A percentile compares a stretch with the other conserved stretches of the same genome.
Conservation (phyloP, 92 coral and sea anemone genomes). For the Micromussa lordhowensis region DNA sequence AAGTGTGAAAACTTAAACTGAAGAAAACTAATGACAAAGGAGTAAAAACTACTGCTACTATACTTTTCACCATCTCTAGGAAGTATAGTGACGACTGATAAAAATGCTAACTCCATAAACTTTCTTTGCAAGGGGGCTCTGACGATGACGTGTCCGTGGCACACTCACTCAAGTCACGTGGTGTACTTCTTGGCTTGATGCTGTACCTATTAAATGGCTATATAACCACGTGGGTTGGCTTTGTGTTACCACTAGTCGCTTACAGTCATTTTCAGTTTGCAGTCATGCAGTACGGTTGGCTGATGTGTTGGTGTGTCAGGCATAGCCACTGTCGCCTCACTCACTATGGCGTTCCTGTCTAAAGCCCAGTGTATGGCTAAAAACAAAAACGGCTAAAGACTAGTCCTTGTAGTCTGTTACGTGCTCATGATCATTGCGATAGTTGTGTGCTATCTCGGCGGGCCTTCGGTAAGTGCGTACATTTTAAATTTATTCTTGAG, state of each 20-base stretch:
- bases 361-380: slow-evolving; percentile 59
- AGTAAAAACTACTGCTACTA: too few species aligned
- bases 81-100: neutral
- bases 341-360: slow-evolving; percentile 55
- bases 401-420: slow-evolving; percentile 50
- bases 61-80: neutral
- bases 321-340: slow-evolving; percentile 58
- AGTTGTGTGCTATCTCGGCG: slow-evolving; percentile 61
- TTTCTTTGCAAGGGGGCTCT: slow-evolving; percentile 46
- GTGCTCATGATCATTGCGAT: slow-evolving; percentile 62
- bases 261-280: slow-evolving; percentile 57
- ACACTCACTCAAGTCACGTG: slow-evolving; percentile 67
- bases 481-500: neutral
- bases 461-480: slow-evolving; percentile 70
- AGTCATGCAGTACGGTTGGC: slow-evolving; percentile 65
- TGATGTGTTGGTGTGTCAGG: slow-evolving; percentile 83
- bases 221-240: slow-evolving; percentile 81
- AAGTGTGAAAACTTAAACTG: too few species aligned
- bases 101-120: neutral
- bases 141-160: slow-evolving; percentile 28
- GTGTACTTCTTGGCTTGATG: slow-evolving; percentile 70
- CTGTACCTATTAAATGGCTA: slow-evolving; percentile 75
- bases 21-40: too few species aligned
- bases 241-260: slow-evolving; percentile 73
- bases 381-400: slow-evolving; percentile 52